Conservation (phyloP, 2,797 vertebrate genomes). For the Phataginus tetradactyla region DNA sequence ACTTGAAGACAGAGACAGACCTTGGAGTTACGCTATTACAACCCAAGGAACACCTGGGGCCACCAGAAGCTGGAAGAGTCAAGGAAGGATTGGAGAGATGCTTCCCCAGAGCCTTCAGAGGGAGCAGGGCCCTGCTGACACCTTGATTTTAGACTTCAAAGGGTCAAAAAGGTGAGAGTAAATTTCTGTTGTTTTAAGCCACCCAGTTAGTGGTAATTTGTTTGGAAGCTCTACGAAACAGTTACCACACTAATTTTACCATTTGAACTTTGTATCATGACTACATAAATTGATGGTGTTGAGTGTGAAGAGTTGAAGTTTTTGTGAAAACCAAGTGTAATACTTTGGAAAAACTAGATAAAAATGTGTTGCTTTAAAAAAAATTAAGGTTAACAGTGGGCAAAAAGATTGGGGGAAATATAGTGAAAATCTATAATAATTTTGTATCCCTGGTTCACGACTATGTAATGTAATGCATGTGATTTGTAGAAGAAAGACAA, state of each 20-base stretch:
- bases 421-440: not conserved
- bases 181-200: not conserved
- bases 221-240: not conserved
- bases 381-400: not conserved
- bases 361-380: not conserved
- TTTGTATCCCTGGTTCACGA: not conserved
- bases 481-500: not conserved
- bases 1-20: not conserved
- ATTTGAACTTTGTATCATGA: not conserved
- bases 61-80: not conserved
- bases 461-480: not conserved
- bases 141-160: not conserved
- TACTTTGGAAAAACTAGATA: not conserved
- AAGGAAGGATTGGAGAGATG: not conserved
- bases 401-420: not conserved
- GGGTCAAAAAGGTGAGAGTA: not conserved
- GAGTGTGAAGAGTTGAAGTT: not conserved
- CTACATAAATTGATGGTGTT: not conserved
- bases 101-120: not conserved
- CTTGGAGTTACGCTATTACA: not conserved
- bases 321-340: not conserved
- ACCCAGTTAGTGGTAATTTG: not conserved
- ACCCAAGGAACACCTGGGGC: not conserved
- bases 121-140: not conserved
- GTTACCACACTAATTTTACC: not conserved